Base-by-base conservation (phyloP, 2,797 vertebrate species). In the Hydrolagus colliei region DNA sequence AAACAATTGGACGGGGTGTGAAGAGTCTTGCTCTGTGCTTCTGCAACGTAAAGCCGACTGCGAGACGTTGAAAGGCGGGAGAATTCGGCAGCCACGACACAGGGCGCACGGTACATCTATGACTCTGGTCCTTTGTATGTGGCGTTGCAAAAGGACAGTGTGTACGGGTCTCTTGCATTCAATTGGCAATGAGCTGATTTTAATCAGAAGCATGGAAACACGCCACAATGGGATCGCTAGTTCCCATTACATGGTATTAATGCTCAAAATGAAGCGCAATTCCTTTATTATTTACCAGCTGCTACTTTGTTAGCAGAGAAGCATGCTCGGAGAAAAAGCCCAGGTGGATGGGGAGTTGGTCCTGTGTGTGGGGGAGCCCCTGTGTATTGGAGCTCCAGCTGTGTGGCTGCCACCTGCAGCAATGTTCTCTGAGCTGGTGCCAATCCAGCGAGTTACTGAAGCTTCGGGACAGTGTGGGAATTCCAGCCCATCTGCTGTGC, bases 241-340 rank as follows among this genome's bases (percentile, higher is more conserved):
- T 41, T 68, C 65, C 79, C 79, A 84, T 71, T 4, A 82, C 63
- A 68, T 14, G 16, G 20, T 41, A 68, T 82, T 18, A 41, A 41
- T 52, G 20, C 16, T 71, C 14, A 84, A 6, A 71, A 84, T 35
- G 32, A 84, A 11, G 65, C 12, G 9, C 10, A 12, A 84, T 84
- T 84, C 71, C 79, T 41, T 41, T 18, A 71, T 84, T 41, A 84
- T 84, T 71, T 84, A 41, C 32, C 10, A 84, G 4, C 8, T n/a
- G 13, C n/a, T 80, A 32, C 61, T 63, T 62, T 32, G n/a, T 27
- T 41, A 67, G 41, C 32, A 18, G 3, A 20, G 68, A 71, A 20
- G 35, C 20, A 2, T 67, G 6, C 35, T 61, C 12, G 59, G 41
- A 71, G 12, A 68, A 16, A 52, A n/a, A 27, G 20, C 13, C 5